Evolutionary conservation across 2,888 invertebrate species (phyloP), one percentile per base, ranked within the genome.

Genomic region (Latheticus oryzae): DNA sequence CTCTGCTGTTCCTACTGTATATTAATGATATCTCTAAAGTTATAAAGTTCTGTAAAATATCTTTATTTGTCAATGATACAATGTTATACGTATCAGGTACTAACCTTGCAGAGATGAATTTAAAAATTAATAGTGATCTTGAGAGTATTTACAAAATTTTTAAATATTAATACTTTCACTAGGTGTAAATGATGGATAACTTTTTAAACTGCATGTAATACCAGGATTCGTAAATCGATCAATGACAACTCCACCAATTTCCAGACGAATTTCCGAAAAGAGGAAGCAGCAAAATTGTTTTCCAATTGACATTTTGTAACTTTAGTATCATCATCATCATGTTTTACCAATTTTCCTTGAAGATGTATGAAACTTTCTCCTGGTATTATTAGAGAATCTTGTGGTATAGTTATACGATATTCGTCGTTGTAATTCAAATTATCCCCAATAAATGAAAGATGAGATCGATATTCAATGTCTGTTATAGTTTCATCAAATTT

Each of bases 391-490:
- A 7, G 8, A 2, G 8, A 24, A 7, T 24, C 24, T 7, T 24
- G n/a, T 56, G 68, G 64, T 26, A 71, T 58, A 23, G 65, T 64
- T 35, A 71, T 69, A 3, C 68, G 62, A 32, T 70, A 67, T 60
- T 68, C 65, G 69, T 70, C 72, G 55, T 64, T 72, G 33, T 65
- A 63, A 51, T 70, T 59, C 58, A 47, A 66, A 4, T 8, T 2
- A 4, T 7, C 3, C n/a, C n/a, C n/a, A 8, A 8, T 24, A 24
- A 8, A 24, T 24, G 24, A 7, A 2, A 8, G n/a, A 24, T 24
- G 24, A 4, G 3, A 4, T 24, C 8, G 24, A 4, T 8, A 24
- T 7, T 24, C 2, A 7, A 8, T 8, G 7, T 8, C 7, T 7
- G 2, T 2, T 4, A 24, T 7, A 24, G 2, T 7, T 4, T 24